These are phyloP conservation scores for Mesocentrotus franciscanus DNA, from an alignment of 53 echinoderm and acorn worm species.

Conservation along the genomic window DNA sequence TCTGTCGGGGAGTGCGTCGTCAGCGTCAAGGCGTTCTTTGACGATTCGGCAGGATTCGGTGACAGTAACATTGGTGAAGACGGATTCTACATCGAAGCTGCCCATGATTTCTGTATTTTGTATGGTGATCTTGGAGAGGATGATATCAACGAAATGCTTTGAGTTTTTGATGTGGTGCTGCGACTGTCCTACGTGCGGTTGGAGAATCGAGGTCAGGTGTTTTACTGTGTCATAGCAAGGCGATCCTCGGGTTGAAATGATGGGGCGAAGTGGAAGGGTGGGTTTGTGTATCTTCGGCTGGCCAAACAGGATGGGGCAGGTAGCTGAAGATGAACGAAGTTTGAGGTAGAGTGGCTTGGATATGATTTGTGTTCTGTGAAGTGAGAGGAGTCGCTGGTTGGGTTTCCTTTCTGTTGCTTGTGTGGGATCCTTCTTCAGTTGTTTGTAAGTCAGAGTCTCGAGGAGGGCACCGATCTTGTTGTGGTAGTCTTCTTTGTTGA, in stretches of 20 bases:
- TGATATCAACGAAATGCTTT: neutral
- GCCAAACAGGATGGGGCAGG: constrained; percentile 41
- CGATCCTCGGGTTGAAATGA: neutral
- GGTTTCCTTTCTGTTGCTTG: no score
- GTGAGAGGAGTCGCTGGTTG: neutral
- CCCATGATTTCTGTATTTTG: no score
- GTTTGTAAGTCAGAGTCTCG: neutral
- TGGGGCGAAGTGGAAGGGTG: no score
- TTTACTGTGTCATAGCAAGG: neutral
- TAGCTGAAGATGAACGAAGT: neutral
- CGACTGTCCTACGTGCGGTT: constrained; percentile 51
- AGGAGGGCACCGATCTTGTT: neutral
- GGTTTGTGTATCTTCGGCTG: constrained; percentile 61
- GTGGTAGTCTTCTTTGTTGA: neutral
- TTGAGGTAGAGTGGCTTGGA: neutral
- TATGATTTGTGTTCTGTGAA: neutral
- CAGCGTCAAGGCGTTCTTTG: no score
- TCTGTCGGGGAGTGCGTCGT: no score
- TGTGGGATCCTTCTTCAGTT: no score
- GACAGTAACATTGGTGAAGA: no score
- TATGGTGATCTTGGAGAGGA: no score
- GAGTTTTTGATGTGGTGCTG: constrained; percentile 59
- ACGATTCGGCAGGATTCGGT: no score
- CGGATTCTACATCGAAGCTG: no score
- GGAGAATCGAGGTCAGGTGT: neutral